These are phyloP conservation scores for Styela plicata DNA, from an alignment of 23 tunicate genomes.

Conservation along the genomic window DNA sequence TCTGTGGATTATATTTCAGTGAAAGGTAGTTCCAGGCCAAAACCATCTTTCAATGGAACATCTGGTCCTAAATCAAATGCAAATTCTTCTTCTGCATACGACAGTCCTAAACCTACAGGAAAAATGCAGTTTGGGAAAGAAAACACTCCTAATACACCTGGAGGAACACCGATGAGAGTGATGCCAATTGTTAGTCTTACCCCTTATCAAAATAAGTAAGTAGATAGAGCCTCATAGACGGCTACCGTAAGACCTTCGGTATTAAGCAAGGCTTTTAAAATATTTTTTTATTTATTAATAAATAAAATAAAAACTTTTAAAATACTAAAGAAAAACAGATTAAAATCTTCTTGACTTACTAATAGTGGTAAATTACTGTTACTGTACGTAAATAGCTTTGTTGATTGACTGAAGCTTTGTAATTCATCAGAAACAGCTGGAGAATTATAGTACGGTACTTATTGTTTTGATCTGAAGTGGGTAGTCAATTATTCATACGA, in stretches of 20 bases:
- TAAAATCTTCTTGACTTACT: no score
- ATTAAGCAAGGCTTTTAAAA: no score
- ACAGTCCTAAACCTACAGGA: constrained; percentile 76
- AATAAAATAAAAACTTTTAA: not conserved
- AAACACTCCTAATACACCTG: constrained; percentile 74
- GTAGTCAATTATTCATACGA: no score
- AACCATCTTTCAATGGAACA: constrained; percentile 3
- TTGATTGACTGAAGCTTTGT: no score
- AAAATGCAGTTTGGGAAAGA: constrained; percentile 46
- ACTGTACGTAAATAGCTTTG: no score
- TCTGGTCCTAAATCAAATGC: not conserved
- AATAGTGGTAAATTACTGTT: no score
- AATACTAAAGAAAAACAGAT: no score
- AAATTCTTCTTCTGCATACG: constrained; percentile 9
- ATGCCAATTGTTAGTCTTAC: constrained; percentile 78
- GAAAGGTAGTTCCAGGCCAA: constrained; percentile 9
- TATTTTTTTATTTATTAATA: not conserved
- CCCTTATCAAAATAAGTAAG: constrained; percentile 84
- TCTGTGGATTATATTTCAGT: not conserved
- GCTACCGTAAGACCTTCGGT: no score
- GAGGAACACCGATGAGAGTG: constrained; percentile 63
- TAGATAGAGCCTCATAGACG: not conserved
- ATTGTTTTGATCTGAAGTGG: no score
- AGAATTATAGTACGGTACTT: no score
- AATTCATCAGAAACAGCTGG: no score